Evolutionary conservation across 2,888 invertebrate species (phyloP).

Genomic region (Ernsta delagoae): DNA sequence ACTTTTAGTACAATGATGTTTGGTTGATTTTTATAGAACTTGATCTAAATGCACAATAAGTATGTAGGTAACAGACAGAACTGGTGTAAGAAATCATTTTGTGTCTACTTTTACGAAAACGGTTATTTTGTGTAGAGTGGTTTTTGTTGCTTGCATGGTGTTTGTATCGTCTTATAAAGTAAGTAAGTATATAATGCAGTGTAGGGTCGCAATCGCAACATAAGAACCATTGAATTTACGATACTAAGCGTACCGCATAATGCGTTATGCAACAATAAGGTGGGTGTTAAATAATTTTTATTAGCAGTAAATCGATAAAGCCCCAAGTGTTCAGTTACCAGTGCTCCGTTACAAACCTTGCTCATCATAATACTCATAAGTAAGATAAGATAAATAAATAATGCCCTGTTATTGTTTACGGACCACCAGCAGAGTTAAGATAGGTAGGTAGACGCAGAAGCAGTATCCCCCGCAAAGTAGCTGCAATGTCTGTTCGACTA

Average conservation of each 20-base stretch:
- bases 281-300: slow-evolving; percentile 22
- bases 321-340: slow-evolving; percentile 39
- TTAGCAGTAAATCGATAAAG: slow-evolving; percentile 34
- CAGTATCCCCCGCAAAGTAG: slow-evolving; percentile 72
- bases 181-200: too few species aligned
- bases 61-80: too few species aligned
- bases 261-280: not conserved
- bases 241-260: not conserved
- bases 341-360: slow-evolving; percentile 55
- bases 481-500: slow-evolving; percentile 56
- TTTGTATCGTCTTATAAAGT: too few species aligned
- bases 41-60: not conserved
- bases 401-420: slow-evolving; percentile 74
- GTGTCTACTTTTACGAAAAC: not conserved
- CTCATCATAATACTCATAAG: slow-evolving; percentile 65
- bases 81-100: not conserved
- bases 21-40: slow-evolving; percentile 5
- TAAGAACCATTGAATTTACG: slow-evolving; percentile 4
- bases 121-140: not conserved
- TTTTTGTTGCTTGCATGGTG: too few species aligned
- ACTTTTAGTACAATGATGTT: slow-evolving; percentile 12
- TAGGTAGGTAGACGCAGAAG: slow-evolving; percentile 50
- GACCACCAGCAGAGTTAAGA: slow-evolving; percentile 69
- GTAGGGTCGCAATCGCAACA: not conserved
- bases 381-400: slow-evolving; percentile 63